Base-by-base conservation (phyloP, 2,888 invertebrate species). In the Pemphredon lugubris region DNA sequence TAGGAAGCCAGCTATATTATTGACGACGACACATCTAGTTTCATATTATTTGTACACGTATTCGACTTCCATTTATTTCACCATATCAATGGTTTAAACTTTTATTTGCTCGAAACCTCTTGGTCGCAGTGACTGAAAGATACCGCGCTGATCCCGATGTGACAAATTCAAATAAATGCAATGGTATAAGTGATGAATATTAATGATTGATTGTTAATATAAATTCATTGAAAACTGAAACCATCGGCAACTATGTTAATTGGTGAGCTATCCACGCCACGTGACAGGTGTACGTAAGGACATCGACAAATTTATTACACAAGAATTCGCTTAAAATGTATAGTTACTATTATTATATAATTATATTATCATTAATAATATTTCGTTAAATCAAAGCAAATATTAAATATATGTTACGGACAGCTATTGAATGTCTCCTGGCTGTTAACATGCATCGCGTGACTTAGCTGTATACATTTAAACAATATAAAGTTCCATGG, bases 281-380 rank as follows among this genome's bases (percentile, higher is more conserved):
- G 75, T 81, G 73, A 77, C 79, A 79, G 75, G 83, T 84, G 78
- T 82, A 85, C 55, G 80, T 76, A 76, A 76, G 77, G 60, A 79
- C 77, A 74, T 83, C 76, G 83, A 84, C 79, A 83, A 81, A 82
- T 70, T 68, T 61, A 65, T 60, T 55, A 65, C 55, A 40, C 30
- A 51, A 58, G 48, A 63, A 64, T 57, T 74, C 23, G 34, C 47
- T 73, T 73, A 53, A 21, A 53, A 69, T 64, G 45, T 51, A 71
- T 61, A 61, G 47, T 71, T 75, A 58, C 32, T 63, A 37, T 59
- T 66, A 55, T 44, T 64, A 53, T 39, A 53, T 40, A 44, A 75
- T 73, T 75, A 39, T n/a, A 42, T 57, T 76, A 42, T 57, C 48
- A 60, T 50, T 68, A 20, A 65, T 68, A 67, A 53, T 60, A 50